Evolutionary conservation across 2,888 invertebrate species (phyloP).

Genomic region (Meiosimyza decipiens): DNA sequence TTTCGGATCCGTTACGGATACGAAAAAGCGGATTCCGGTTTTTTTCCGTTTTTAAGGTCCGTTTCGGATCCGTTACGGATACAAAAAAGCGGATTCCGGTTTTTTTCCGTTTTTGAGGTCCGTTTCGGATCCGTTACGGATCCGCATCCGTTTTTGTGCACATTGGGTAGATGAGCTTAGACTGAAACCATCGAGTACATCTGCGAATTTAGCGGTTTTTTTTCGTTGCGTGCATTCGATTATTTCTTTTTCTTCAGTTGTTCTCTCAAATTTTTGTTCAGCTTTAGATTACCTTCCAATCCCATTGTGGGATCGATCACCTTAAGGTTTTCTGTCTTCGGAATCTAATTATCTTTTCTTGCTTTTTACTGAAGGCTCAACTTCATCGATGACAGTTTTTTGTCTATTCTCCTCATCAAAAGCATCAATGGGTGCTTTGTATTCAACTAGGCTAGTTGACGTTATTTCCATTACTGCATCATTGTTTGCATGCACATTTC

Average conservation of each 20-base stretch:
- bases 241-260: constrained; percentile 71
- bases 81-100: no score
- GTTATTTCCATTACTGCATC: constrained; percentile 70
- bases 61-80: no score
- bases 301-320: constrained; percentile 76
- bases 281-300: constrained; percentile 74
- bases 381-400: constrained; percentile 52
- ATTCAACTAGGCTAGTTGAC: constrained; percentile 73
- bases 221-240: constrained; percentile 70
- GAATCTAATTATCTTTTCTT: constrained; percentile 59
- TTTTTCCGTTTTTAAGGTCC: no score
- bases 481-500: constrained; percentile 67
- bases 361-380: constrained; percentile 47
- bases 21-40: no score
- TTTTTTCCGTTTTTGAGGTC: no score
- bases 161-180: constrained; percentile 46
- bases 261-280: constrained; percentile 71
- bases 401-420: constrained; percentile 47
- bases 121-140: no score
- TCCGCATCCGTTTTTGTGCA: no score
- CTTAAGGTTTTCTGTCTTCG: constrained; percentile 65
- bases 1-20: no score
- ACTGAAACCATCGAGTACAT: constrained; percentile 72
- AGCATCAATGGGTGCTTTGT: constrained; percentile 67
- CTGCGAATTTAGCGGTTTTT: constrained; percentile 74